A percentile compares a stretch with the other conserved stretches of the same genome.
These are phyloP conservation scores for Drosophila watanabei DNA, from an alignment of 1,140 invertebrate genomes.

Conservation along the genomic window DNA sequence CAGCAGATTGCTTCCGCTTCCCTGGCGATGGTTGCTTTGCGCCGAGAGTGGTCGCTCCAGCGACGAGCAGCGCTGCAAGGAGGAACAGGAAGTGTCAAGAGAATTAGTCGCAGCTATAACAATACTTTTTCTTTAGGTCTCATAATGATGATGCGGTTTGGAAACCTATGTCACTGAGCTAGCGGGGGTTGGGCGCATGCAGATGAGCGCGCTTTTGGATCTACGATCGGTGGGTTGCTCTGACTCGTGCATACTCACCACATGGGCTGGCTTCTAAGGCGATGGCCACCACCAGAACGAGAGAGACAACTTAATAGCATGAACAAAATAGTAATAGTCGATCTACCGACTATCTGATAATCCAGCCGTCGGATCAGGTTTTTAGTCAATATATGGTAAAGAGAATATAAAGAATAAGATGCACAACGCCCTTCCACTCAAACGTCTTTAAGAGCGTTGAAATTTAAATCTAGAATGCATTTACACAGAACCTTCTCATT, in stretches of 20 bases:
- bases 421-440: background rate
- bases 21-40: conserved; percentile 87
- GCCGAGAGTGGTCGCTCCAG: conserved; percentile 90
- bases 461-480: too few species aligned
- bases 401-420: background rate
- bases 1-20: conserved; percentile 86
- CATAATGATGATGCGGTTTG: conserved; percentile 32
- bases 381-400: background rate
- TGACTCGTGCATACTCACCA: conserved; percentile 71
- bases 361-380: too few species aligned
- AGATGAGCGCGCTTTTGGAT: conserved; percentile 65
- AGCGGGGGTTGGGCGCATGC: conserved; percentile 53
- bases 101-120: background rate
- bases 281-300: conserved; percentile 53
- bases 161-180: conserved; percentile 14
- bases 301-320: conserved; percentile 69
- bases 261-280: conserved; percentile 78
- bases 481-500: background rate
- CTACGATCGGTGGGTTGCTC: conserved; percentile 17
- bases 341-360: background rate
- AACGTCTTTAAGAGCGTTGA: too few species aligned
- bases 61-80: conserved; percentile 91
- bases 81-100: too few species aligned
- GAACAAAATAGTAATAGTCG: conserved; percentile 15
- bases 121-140: background rate